Evolutionary conservation across 1,140 invertebrate species (phyloP), one percentile per base, ranked within the genome.

Genomic region (Anastatus disparis): DNA sequence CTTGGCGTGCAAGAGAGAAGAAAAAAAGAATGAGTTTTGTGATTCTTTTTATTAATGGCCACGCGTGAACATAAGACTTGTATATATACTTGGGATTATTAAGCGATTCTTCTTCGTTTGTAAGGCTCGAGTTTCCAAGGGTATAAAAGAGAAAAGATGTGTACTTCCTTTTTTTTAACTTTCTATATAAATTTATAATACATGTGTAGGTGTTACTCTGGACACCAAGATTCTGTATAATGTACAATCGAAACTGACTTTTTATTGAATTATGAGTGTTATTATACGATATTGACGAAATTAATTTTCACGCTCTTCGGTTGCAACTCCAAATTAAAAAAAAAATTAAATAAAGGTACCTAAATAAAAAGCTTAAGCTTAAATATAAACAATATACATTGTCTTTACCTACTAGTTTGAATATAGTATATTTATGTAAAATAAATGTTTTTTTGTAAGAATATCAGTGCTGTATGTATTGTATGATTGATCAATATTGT

Each of bases 71-170:
- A n/a, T n/a, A n/a, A n/a, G 22, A 6, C 24, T 2, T 9, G n/a
- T n/a, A n/a, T n/a, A n/a, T n/a, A n/a, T n/a, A n/a, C 15, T 44
- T 15, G 24, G 42, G 67, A 70, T 70, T 70, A 70, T 70, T 70
- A 70, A 70, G 59, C 59, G 59, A 40, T 62, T 70, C 52, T 50
- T 46, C 40, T 53, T 53, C 29, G 48, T 40, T 64, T 20, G 27
- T n/a, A 8, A 38, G 44, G 44, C 29, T 50, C 61, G 17, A 48
- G 29, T 50, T 63, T 63, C 44, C 29, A 15, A 59, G 22, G 42
- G 26, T 27, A 2, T 4, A 27, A 13, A 20, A 52, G 20, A 10
- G 48, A 27, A 8, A 17, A 58, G 27, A 2, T 12, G 13, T 2
- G 4, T 22, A 15, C 13, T 40, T 13, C 20, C 31, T 20, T 35